Evolutionary conservation across 92 coral and sea anemone genomes (phyloP).

Genomic region (Desmophyllum pertusum): DNA sequence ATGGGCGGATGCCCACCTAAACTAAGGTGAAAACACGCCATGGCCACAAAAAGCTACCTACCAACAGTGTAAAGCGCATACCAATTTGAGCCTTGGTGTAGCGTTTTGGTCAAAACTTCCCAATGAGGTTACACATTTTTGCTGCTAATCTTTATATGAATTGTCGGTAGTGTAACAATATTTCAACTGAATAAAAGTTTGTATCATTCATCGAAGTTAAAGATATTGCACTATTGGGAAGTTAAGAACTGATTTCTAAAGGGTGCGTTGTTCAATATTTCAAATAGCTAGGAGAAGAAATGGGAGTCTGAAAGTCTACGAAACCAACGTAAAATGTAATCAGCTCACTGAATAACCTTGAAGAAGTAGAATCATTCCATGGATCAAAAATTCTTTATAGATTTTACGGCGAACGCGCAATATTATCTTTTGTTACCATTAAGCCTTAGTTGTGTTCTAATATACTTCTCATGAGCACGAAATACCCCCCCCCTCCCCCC

Average conservation of each 20-base stretch:
- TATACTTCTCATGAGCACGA: neutral
- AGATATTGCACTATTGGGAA: neutral
- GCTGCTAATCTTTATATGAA: neutral
- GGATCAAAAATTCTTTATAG: neutral
- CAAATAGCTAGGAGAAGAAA: neutral
- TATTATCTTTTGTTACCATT: neutral
- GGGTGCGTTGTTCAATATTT: neutral
- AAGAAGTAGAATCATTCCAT: neutral
- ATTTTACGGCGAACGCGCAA: neutral
- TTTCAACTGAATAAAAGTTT: neutral
- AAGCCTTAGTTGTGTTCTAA: neutral
- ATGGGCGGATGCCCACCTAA: neutral
- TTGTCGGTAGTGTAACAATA: neutral
- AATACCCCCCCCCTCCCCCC: no score
- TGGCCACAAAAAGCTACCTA: neutral
- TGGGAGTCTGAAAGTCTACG: neutral
- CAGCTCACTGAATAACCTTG: neutral
- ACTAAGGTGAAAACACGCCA: neutral
- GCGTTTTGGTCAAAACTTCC: neutral
- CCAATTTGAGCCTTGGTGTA: neutral
- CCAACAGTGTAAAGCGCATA: neutral
- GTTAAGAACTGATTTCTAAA: neutral
- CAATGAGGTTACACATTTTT: neutral
- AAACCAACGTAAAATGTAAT: neutral
- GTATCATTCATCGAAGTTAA: neutral